phyloP scores from a whole-genome alignment of 1,140 invertebrate genomes.

The Drosophila busckii region DNA sequence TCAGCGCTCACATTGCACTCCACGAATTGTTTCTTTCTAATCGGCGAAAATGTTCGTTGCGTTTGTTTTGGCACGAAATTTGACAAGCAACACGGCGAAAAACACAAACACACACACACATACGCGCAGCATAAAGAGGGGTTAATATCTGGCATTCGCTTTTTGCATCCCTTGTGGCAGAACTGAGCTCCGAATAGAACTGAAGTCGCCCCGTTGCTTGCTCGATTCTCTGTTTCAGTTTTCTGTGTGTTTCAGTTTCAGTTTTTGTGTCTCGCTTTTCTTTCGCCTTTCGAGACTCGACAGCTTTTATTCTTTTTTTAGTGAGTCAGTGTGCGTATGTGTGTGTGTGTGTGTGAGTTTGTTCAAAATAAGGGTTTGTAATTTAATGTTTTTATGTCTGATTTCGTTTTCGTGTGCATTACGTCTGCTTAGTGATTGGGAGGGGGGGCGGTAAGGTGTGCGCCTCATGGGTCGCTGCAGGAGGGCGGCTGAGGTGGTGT shows the following conservation, averaged over 20 bases:
- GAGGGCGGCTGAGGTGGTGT: slow-evolving; percentile 11
- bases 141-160: slow-evolving; percentile 68
- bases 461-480: too few relatives aligned
- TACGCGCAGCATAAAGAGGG: slow-evolving; percentile 32
- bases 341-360: slow-evolving; percentile 32
- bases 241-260: slow-evolving; percentile 56
- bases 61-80: slow-evolving; percentile 77
- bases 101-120: slow-evolving; percentile 31
- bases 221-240: slow-evolving; percentile 62
- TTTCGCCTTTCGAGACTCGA: slow-evolving; percentile 23
- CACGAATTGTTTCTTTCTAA: slow-evolving; percentile 78
- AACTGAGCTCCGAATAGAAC: slow-evolving; percentile 15
- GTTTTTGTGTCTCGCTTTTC: slow-evolving; percentile 49
- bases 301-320: slow-evolving; percentile 31
- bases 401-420: slow-evolving; percentile 71
- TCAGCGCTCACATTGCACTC: slow-evolving; percentile 67
- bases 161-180: slow-evolving; percentile 70
- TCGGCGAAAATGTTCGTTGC: slow-evolving; percentile 73
- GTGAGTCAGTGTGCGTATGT: background rate
- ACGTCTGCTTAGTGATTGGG: slow-evolving; percentile 20
- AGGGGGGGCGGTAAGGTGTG: background rate
- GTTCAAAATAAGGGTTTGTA: slow-evolving; percentile 77
- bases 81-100: slow-evolving; percentile 67
- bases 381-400: slow-evolving; percentile 79
- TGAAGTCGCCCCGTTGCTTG: slow-evolving; percentile 42